Base-by-base conservation (phyloP, 2,113 vertebrate genomes). In the Hepsetus odoe region DNA sequence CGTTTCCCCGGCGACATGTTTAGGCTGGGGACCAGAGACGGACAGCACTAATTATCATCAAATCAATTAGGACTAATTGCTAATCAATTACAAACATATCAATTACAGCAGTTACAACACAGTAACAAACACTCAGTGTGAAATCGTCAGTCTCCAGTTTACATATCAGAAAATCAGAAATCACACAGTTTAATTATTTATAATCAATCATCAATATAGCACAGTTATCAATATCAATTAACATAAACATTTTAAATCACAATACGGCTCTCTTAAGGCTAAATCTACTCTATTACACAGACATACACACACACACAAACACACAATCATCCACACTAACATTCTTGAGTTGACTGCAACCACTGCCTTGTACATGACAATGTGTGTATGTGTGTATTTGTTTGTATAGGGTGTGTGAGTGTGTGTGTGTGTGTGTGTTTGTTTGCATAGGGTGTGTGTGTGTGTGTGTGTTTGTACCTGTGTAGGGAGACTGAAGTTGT, bases 401-500 rank as follows among this genome's bases (percentile, higher is more conserved):
- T 38, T 46, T 20, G 46, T n/a, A n/a, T n/a, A 44, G 46, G 12
- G 46, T 49, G 46, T 20, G 14, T 28, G 56, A 61, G 46, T 61
- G 75, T 32, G 26, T 46, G n/a, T n/a, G n/a, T n/a, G n/a, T n/a
- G n/a, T n/a, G n/a, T n/a, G n/a, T n/a, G n/a, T n/a, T 5, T 49
- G 35, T 38, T 46, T 20, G 46, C n/a, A n/a, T n/a, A 44, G 46
- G 12, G 46, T 49, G 46, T 20, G n/a, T n/a, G 32, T 42, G 12
- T 35, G 88, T 91, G 92, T 93, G 95, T 96, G 97, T 94, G 96
- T 96, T 93, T 96, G 95, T 92, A 99, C 98, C 95, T 99, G 98
- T 95, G 97, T 98, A 93, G 97, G 95, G 88, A 99, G 94, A 86
- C 96, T 96, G 88, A 99, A 99, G 90, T 95, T 98, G 87, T 96